Evolutionary conservation across 2,888 invertebrate genomes (phyloP).

Genomic region (Caradrina kadenii): DNA sequence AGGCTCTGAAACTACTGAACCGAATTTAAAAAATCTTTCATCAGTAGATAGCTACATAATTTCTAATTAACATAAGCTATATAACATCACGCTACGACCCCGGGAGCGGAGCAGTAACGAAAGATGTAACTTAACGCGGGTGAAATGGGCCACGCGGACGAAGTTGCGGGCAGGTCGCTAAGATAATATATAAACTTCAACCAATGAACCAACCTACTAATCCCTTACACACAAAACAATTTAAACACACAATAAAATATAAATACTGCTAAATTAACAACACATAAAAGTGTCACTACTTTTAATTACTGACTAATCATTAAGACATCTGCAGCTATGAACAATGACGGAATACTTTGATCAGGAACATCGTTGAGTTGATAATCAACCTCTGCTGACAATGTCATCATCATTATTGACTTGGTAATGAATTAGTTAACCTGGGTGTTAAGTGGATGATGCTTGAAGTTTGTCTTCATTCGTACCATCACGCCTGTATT

Average conservation of each 20-base stretch:
- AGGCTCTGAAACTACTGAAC: no score
- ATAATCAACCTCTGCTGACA: conserved; percentile 16
- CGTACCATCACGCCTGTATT: no score
- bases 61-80: no score
- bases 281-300: conserved; percentile 3
- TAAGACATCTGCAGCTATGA: conserved; percentile 26
- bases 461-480: background rate
- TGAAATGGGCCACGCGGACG: no score
- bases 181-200: no score
- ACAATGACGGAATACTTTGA: conserved; percentile 58
- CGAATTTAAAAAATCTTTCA: no score
- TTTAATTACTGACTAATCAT: conserved; percentile 27
- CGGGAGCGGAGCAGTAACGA: no score
- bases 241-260: conserved; percentile 4
- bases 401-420: conserved; percentile 20
- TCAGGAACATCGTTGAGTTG: background rate
- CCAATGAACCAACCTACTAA: background rate
- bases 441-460: conserved; percentile 36
- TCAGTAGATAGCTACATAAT: no score
- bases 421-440: conserved; percentile 46
- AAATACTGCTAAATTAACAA: conserved; percentile 25
- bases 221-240: conserved; percentile 25
- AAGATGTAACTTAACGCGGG: no score
- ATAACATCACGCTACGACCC: no score
- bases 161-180: no score